These are phyloP conservation scores for Lagria hirta DNA, from an alignment of 2,888 invertebrate species.

Conservation along the genomic window DNA sequence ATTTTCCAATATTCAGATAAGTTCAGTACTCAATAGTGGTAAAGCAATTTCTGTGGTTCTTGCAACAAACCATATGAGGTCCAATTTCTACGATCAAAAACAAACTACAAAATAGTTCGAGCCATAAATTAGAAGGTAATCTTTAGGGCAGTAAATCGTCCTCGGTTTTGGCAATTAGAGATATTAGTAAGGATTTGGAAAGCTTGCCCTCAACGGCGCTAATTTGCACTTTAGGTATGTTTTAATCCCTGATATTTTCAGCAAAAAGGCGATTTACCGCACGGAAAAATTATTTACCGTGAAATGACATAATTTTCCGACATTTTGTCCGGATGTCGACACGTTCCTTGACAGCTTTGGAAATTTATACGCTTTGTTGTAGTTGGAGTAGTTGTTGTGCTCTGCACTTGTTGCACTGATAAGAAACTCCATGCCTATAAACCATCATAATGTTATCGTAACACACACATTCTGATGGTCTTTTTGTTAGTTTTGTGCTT, in stretches of 20 bases:
- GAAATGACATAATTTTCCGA: constrained; percentile 10
- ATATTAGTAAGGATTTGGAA: constrained; percentile 24
- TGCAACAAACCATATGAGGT: too few species aligned
- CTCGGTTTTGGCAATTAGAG: constrained; percentile 26
- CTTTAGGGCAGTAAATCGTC: constrained; percentile 19
- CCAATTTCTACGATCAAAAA: too few species aligned
- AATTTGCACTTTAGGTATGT: constrained; percentile 10
- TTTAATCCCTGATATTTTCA: constrained; percentile 10
- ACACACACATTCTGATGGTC: too few species aligned
- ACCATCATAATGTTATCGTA: too few species aligned
- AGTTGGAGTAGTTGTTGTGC: constrained; percentile 7
- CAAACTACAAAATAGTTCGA: constrained; percentile 15
- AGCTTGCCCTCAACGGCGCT: constrained; percentile 11
- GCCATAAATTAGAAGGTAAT: constrained; percentile 22
- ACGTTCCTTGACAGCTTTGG: constrained; percentile 16
- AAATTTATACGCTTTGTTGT: constrained; percentile 12
- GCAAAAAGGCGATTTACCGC: constrained; percentile 2
- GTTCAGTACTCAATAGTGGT: too few species aligned
- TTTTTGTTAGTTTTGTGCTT: too few species aligned
- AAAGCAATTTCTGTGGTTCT: too few species aligned
- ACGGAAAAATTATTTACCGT: neutral
- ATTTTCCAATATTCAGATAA: too few species aligned
- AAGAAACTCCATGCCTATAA: constrained; percentile 7
- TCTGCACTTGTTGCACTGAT: constrained; percentile 21
- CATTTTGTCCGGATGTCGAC: constrained; percentile 14